A percentile compares a stretch with the other conserved stretches of the same genome.
Evolutionary conservation across 2,888 invertebrate species (phyloP).

Genomic region (Nesidiocoris tenuis): DNA sequence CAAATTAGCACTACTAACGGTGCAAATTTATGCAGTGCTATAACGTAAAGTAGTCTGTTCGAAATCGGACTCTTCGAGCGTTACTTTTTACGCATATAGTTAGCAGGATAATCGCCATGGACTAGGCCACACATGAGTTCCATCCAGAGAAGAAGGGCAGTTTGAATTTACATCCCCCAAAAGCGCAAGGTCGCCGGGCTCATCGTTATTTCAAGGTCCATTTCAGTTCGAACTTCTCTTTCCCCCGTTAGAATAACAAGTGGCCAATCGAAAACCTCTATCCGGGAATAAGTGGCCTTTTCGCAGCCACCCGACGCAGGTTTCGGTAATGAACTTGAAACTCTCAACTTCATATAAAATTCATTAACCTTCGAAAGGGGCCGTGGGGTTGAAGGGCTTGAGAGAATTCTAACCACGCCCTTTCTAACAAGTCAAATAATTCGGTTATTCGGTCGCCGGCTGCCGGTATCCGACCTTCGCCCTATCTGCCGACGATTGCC

Average conservation of each 20-base stretch:
- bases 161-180: too few species aligned
- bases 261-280: slow-evolving; percentile 15
- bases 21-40: too few species aligned
- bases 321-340: slow-evolving; percentile 21
- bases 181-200: too few species aligned
- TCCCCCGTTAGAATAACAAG: slow-evolving; percentile 13
- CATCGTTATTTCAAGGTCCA: slow-evolving; percentile 17
- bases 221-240: background rate
- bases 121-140: too few species aligned
- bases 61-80: too few species aligned
- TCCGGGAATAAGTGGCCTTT: slow-evolving; percentile 11
- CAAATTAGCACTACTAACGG: too few species aligned
- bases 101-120: too few species aligned
- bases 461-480: background rate
- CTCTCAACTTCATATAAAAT: slow-evolving; percentile 43
- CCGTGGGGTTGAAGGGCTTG: slow-evolving; percentile 12
- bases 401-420: slow-evolving; percentile 43
- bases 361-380: slow-evolving; percentile 26
- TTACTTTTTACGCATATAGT: too few species aligned
- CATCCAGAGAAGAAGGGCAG: too few species aligned
- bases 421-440: slow-evolving; percentile 41
- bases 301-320: background rate
- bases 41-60: too few species aligned
- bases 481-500: background rate
- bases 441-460: slow-evolving; percentile 41